A percentile compares a stretch with the other conserved stretches of the same genome.
phyloP scores from a whole-genome alignment of 1,140 invertebrate species.

The Papilio helenus region DNA sequence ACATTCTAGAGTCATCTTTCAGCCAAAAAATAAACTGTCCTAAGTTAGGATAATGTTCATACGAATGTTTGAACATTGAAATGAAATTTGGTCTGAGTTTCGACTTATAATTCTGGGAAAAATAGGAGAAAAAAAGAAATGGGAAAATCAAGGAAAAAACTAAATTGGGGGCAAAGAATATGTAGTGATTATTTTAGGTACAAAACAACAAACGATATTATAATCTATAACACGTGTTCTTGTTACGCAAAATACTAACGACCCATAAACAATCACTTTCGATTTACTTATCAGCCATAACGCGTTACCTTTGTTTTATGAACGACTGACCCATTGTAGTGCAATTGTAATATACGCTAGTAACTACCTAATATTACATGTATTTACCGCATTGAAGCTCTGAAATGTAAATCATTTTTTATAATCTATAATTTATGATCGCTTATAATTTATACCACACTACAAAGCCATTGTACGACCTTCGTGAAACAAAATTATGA shows the following conservation, averaged over 20 bases:
- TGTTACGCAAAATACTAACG: background rate
- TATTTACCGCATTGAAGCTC: background rate
- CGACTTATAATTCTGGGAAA: too few species aligned
- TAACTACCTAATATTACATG: background rate
- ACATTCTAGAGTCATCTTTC: background rate
- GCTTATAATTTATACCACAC: slow-evolving; percentile 6
- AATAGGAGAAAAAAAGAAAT: background rate
- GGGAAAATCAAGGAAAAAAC: too few species aligned
- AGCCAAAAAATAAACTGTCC: background rate
- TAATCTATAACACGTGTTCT: background rate
- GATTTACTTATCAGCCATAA: slow-evolving; percentile 1
- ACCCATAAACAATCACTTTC: slow-evolving; percentile 12
- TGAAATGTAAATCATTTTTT: too few species aligned
- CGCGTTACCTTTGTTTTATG: background rate
- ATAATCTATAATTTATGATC: background rate
- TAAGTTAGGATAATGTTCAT: too few species aligned
- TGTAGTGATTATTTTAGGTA: background rate
- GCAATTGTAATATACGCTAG: background rate
- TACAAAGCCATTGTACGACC: slow-evolving; percentile 19
- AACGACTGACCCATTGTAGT: background rate
- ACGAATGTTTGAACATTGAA: too few species aligned
- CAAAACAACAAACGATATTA: background rate
- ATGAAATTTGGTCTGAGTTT: too few species aligned
- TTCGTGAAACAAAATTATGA: slow-evolving; percentile 28
- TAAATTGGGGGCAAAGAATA: background rate